phyloP scores from a whole-genome alignment of 2,797 vertebrate genomes.

The Petrocephalus schoutedeni region DNA sequence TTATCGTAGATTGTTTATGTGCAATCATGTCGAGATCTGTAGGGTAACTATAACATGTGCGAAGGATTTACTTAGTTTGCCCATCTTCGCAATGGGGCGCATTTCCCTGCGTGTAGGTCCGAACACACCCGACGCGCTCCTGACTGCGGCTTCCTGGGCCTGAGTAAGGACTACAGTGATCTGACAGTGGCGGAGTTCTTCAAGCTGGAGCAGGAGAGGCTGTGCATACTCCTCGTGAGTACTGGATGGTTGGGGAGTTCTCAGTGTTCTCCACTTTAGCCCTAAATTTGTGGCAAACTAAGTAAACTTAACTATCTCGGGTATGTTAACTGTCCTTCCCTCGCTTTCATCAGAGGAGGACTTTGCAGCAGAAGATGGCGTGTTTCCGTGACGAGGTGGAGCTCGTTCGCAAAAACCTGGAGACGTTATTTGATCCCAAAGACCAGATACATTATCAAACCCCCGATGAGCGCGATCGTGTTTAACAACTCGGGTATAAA shows the following conservation, averaged over 20 bases:
- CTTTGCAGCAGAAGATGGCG: slow-evolving; percentile 57
- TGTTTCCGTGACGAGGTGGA: slow-evolving; percentile 54
- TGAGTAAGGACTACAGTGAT: slow-evolving; percentile 58
- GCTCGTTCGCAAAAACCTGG: slow-evolving; percentile 39
- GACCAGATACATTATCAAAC: background rate
- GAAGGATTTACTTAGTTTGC: background rate
- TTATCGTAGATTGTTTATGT: background rate
- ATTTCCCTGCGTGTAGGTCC: slow-evolving; percentile 49
- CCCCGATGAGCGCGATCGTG: background rate
- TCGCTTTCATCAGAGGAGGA: slow-evolving; percentile 49
- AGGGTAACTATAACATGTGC: background rate
- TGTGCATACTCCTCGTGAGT: slow-evolving; percentile 67
- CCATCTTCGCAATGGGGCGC: background rate
- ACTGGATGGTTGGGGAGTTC: background rate
- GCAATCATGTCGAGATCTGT: background rate
- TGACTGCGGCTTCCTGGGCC: slow-evolving; percentile 63
- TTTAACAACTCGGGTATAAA: background rate
- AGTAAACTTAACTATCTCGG: slow-evolving; percentile 1
- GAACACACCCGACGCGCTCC: slow-evolving; percentile 62
- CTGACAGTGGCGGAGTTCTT: slow-evolving; percentile 67
- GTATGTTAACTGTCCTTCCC: background rate
- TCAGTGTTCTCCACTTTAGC: background rate
- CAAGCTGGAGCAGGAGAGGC: slow-evolving; percentile 62
- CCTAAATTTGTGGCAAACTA: background rate
- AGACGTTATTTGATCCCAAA: slow-evolving; percentile 35